Evolutionary conservation across 2,888 invertebrate genomes (phyloP), one percentile per base, ranked within the genome.

Genomic region (Linnaemya vulpina): DNA sequence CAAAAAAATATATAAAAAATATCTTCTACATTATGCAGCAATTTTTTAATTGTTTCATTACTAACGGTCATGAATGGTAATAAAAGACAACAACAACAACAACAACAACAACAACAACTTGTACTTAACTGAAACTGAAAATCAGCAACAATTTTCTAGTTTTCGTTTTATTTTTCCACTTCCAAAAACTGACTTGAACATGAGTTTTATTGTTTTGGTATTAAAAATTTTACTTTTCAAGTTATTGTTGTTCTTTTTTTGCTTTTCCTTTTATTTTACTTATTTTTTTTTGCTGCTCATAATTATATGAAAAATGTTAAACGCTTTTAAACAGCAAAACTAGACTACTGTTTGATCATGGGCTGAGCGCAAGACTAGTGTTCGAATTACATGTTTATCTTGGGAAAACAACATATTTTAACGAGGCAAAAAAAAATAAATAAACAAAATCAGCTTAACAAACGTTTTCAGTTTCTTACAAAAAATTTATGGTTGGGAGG

Each of bases 31-130:
- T 85, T 85, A 85, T 87, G 83, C 83, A 86, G 87, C 82, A 75
- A 87, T 87, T 80, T 87, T 87, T 86, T 87, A 87, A 87, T 87
- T 87, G 85, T 83, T 87, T 87, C 82, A 86, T 84, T 71, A 77
- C 86, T 82, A 75, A 76, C 84, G 86, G 86, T 86, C 86, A 86
- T 86, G 86, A 79, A 55, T 80, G 62, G 67, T 15, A 46, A 43
- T 10, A 17, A 43, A 30, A 51, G 22, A 30, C 30, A 15, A 9
- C 58, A 40, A 40, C 38, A 40, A 40, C 38, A 5, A 35, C 35
- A 35, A 7, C 4, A 35, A 35, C 9, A 35, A n/a, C n/a, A n/a
- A n/a, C n/a, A n/a, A 30, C 30, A 46, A 58, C 51, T 73, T 65
- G 13, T 35, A 17, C 55, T 38, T 46, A 53, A 55, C 17, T 58